Evolutionary conservation across 2,888 invertebrate genomes (phyloP).

Genomic region (Atethmia centrago): DNA sequence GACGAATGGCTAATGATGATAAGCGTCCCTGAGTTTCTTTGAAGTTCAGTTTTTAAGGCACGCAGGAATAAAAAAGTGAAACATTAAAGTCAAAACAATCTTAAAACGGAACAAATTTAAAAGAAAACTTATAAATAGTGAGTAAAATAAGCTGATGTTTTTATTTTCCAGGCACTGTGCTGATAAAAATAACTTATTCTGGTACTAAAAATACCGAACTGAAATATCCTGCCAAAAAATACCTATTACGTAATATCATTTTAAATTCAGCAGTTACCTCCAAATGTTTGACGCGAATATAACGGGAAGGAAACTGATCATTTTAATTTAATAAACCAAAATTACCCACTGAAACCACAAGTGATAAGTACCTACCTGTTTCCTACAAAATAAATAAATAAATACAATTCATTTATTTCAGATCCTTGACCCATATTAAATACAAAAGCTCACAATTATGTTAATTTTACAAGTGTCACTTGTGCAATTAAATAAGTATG

Average conservation of each 20-base stretch:
- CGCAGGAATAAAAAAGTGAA: neutral
- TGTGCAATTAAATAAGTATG: too few relatives aligned
- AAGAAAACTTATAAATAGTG: too few relatives aligned
- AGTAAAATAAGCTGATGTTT: neutral
- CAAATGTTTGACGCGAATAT: neutral
- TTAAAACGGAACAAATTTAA: neutral
- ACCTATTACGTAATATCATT: neutral
- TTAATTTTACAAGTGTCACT: too few relatives aligned
- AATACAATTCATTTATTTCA: too few relatives aligned
- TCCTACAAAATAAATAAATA: too few relatives aligned
- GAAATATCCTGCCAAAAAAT: neutral
- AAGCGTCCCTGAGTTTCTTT: neutral
- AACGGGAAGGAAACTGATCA: constrained; percentile 7
- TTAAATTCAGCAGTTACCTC: neutral
- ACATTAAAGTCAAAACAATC: neutral
- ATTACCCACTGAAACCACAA: neutral
- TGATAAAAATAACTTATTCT: neutral
- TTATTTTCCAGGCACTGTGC: neutral
- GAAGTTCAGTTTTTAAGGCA: neutral
- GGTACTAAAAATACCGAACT: neutral
- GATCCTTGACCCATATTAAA: too few relatives aligned
- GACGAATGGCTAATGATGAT: neutral
- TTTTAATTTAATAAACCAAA: neutral
- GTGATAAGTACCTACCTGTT: neutral
- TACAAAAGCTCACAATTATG: too few relatives aligned